These are phyloP conservation scores for Columba livia DNA, from an alignment of 2,113 vertebrate genomes.

Conservation along the genomic window DNA sequence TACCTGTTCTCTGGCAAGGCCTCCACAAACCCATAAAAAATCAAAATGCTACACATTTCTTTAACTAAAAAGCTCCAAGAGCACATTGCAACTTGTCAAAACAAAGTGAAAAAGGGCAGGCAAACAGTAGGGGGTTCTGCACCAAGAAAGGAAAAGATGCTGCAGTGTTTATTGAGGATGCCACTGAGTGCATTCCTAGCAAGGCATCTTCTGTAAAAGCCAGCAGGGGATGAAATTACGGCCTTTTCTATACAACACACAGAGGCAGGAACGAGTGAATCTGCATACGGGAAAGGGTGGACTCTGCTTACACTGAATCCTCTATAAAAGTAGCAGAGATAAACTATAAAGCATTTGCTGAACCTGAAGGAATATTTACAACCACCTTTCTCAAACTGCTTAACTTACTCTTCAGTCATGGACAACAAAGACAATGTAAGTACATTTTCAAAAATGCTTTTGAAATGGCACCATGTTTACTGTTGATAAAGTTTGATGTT, in stretches of 20 bases:
- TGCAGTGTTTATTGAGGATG: slow-evolving; percentile 15
- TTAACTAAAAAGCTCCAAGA: neutral
- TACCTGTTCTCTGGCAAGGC: neutral
- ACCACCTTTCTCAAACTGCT: neutral
- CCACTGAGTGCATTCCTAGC: neutral
- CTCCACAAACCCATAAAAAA: neutral
- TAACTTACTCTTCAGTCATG: neutral
- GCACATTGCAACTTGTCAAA: slow-evolving; percentile 24
- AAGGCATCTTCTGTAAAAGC: neutral
- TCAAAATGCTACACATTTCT: neutral
- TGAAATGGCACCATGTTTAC: neutral
- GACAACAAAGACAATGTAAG: neutral
- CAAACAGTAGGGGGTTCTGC: neutral
- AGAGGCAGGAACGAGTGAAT: neutral
- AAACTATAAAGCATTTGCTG: neutral
- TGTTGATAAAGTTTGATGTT: neutral
- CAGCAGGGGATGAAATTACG: neutral
- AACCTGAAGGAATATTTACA: neutral
- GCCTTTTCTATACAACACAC: neutral
- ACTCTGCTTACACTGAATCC: neutral
- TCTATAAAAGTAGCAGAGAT: neutral
- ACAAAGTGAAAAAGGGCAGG: slow-evolving; percentile 26
- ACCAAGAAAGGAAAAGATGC: slow-evolving; percentile 10
- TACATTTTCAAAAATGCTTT: neutral
- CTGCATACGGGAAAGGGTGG: neutral